phyloP scores from a whole-genome alignment of 2,797 vertebrate genomes.

The Synanceia verrucosa region DNA sequence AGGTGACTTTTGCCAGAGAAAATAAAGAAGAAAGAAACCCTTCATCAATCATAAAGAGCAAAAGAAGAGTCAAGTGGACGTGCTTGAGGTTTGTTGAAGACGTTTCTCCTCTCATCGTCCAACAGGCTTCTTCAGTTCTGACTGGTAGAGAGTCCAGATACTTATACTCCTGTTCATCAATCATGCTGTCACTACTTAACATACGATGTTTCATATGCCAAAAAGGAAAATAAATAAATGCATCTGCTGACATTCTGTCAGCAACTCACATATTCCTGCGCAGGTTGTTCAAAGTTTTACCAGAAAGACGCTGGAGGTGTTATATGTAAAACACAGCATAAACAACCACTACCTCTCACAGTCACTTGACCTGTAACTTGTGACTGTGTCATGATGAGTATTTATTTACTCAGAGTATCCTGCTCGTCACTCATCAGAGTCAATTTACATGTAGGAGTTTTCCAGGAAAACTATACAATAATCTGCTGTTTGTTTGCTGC shows the following conservation, averaged over 20 bases:
- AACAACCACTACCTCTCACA: slow-evolving; percentile 2
- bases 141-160: no score
- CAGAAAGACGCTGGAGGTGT: background rate
- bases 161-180: no score
- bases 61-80: no score
- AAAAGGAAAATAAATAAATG: background rate
- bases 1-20: background rate
- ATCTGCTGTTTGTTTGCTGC: background rate
- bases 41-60: background rate
- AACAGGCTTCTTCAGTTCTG: no score
- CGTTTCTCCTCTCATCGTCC: no score
- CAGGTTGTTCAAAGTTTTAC: background rate
- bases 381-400: background rate
- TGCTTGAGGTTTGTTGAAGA: no score
- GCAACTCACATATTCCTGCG: background rate
- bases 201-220: background rate
- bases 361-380: slow-evolving; percentile 18
- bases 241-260: background rate
- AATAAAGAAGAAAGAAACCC: background rate
- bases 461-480: background rate
- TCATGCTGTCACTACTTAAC: background rate
- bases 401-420: slow-evolving; percentile 43
- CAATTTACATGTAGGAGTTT: background rate
- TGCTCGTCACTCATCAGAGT: slow-evolving; percentile 20
- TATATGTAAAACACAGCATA: background rate